Base-by-base conservation (phyloP, 1,140 invertebrate species). In the Drosophila setifemur region DNA sequence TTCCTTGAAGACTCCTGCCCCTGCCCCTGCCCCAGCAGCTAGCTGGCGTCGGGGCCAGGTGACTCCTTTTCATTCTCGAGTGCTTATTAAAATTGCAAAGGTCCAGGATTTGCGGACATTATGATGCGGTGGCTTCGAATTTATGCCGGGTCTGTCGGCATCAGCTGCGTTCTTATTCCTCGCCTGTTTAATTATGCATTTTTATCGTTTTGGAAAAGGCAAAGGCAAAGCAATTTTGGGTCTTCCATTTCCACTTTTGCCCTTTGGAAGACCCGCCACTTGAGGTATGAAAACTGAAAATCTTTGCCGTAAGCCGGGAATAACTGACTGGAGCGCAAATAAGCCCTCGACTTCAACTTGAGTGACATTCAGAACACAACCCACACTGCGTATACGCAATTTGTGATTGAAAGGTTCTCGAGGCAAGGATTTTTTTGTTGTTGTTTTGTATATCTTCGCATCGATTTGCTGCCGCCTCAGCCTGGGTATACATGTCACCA, bases 31-130 rank as follows among this genome's bases (percentile, higher is more conserved):
- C 33, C 26, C 26, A 9, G 26, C 6, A 6, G 2, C 26, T 5
- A 9, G 9, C 31, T 14, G 43, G 29, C 44, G 45, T 18, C n/a
- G 21, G 47, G 42, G 44, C 42, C 64, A 43, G 40, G 49, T 48
- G 81, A 75, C 79, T 86, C 81, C 79, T 85, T 86, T 85, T 85
- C 79, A 85, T 85, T 86, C 78, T 86, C 82, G 81, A 86, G 82
- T 81, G 75, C 82, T 86, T 86, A 86, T 86, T 86, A 86, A 86
- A 86, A 86, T 86, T 86, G 82, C 81, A 86, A 73, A 61, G 68
- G 63, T 44, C 82, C 82, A 69, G 79, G 79, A 85, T 86, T 86
- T 86, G 82, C 82, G 82, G 76, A 87, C 81, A 86, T 81, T 87
- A 86, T 81, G 81, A 86, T 87, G 81, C 81, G 81, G 81, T 86